These are phyloP conservation scores for Ormyrus pomaceus DNA, from an alignment of 2,888 invertebrate species.

Conservation along the genomic window DNA sequence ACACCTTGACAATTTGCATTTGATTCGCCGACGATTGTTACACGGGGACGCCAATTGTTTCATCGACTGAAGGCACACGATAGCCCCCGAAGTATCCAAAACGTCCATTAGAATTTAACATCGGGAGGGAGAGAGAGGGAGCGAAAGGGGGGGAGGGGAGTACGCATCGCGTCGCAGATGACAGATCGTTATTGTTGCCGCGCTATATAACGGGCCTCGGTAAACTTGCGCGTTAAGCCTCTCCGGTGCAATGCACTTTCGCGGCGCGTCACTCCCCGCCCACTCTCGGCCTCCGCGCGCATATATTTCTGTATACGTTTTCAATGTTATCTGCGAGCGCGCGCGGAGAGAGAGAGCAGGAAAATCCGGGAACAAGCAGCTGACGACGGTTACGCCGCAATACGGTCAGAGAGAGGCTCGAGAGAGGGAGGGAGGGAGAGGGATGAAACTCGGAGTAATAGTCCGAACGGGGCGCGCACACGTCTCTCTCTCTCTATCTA, in stretches of 20 bases:
- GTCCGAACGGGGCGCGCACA: not conserved
- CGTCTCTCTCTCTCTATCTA: not conserved
- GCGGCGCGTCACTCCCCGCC: not conserved
- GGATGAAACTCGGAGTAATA: not conserved
- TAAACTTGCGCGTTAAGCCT: constrained; percentile 28
- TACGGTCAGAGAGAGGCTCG: constrained; percentile 50
- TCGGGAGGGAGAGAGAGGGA: not conserved
- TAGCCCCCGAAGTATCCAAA: constrained; percentile 38
- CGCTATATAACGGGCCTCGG: constrained; percentile 7
- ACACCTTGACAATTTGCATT: constrained; percentile 10
- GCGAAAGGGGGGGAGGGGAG: not conserved
- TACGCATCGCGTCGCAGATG: constrained; percentile 6
- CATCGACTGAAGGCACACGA: constrained; percentile 32
- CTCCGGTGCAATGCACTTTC: constrained; percentile 39
- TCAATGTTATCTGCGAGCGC: constrained; percentile 38
- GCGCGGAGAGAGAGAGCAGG: constrained; percentile 34
- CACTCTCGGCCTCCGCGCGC: not conserved
- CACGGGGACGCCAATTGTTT: constrained; percentile 33
- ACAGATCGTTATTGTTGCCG: constrained; percentile 24
- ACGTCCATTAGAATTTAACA: constrained; percentile 49
- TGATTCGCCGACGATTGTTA: not conserved
- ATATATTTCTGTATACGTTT: constrained; percentile 9
- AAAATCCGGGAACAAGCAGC: not conserved
- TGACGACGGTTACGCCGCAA: constrained; percentile 35
- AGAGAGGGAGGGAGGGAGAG: constrained; percentile 33